Percentiles rank a stretch among this genome's conserved stretches.
Conservation (phyloP, 2,888 invertebrate genomes). For the Megalurothrips usitatus region DNA sequence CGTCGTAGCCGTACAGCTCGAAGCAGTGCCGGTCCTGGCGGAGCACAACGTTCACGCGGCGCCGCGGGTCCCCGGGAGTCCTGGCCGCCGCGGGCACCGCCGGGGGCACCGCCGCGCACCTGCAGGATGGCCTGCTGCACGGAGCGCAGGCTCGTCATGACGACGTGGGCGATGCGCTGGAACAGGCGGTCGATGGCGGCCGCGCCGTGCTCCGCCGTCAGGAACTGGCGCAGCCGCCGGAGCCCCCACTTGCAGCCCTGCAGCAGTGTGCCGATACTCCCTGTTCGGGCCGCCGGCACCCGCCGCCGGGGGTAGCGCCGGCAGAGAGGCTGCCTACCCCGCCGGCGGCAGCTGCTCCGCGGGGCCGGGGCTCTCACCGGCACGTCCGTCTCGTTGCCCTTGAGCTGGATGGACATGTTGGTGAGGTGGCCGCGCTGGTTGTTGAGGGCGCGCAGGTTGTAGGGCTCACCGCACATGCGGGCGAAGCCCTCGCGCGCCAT, state of each 20-base stretch:
- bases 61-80: too few relatives aligned
- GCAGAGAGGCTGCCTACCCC: not conserved
- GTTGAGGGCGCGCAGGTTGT: conserved; percentile 54
- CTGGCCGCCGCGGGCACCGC: too few relatives aligned
- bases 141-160: conserved; percentile 53
- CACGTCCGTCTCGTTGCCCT: conserved; percentile 41
- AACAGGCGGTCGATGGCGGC: conserved; percentile 49
- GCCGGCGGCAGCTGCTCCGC: not conserved
- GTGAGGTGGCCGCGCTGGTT: conserved; percentile 57
- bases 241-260: conserved; percentile 57
- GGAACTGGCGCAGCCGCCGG: conserved; percentile 51
- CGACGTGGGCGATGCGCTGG: conserved; percentile 51
- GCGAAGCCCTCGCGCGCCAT: conserved; percentile 60
- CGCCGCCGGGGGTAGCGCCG: too few relatives aligned
- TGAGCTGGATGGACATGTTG: conserved; percentile 54
- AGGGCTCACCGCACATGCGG: conserved; percentile 55
- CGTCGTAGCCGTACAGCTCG: conserved; percentile 60
- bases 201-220: conserved; percentile 53
- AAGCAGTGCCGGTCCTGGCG: conserved; percentile 54
- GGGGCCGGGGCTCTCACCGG: conserved; percentile 46
- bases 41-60: too few relatives aligned
- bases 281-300: conserved; percentile 31
- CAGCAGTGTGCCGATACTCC: not conserved
- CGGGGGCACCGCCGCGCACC: conserved; percentile 41
- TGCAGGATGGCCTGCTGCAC: conserved; percentile 54